Base-by-base conservation (phyloP, 1,140 invertebrate species). In the Microvelia longipes region DNA sequence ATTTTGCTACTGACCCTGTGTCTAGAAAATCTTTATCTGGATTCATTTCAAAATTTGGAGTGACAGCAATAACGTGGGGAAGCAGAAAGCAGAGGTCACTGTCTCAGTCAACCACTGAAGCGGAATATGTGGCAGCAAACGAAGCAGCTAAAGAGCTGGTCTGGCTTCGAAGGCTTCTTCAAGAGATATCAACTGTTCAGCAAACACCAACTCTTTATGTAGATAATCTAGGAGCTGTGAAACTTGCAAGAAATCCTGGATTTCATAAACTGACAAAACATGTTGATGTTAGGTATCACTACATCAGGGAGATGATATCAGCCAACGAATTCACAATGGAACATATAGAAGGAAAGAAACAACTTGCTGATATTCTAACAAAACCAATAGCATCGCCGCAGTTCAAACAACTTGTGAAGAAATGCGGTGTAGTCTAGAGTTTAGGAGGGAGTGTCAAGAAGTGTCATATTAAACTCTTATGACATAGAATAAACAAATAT, bases 181-280 rank as follows among this genome's bases (percentile, higher is more conserved):
- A 60, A 27, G 67, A 68, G 15, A 19, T 68, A 26, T n/a, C n/a
- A 67, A n/a, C n/a, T n/a, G n/a, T n/a, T n/a, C n/a, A n/a, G n/a
- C n/a, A n/a, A n/a, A 24, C 24, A 2, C 66, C 66, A 15, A 29
- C 29, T 67, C 24, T 78, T 29, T 71, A 74, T 67, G 72, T 78
- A 28, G 78, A 80, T 67, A 80, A n/a, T n/a, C n/a, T n/a, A n/a
- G n/a, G n/a, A n/a, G n/a, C n/a, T n/a, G n/a, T n/a, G n/a, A n/a
- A n/a, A n/a, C n/a, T n/a, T n/a, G n/a, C n/a, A n/a, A n/a, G n/a
- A n/a, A n/a, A n/a, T n/a, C n/a, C n/a, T n/a, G n/a, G n/a, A n/a
- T n/a, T n/a, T n/a, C n/a, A n/a, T n/a, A n/a, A n/a, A n/a, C n/a
- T n/a, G n/a, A n/a, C n/a, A n/a, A n/a, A n/a, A n/a, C n/a, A n/a